Evolutionary conservation across 2,888 invertebrate species (phyloP).

Genomic region (Cephus pygmeus): DNA sequence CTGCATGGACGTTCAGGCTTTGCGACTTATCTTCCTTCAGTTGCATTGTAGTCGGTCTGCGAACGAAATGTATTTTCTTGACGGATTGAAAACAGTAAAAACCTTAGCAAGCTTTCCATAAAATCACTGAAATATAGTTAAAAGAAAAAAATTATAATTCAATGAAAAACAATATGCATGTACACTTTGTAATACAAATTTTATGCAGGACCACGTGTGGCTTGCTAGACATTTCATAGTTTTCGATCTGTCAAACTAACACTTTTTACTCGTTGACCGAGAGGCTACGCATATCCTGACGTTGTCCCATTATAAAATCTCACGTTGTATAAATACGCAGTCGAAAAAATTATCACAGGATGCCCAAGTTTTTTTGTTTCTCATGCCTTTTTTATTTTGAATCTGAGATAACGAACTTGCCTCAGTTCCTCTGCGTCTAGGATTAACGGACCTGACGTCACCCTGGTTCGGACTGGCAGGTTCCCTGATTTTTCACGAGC

Average conservation of each 20-base stretch:
- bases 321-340: not conserved
- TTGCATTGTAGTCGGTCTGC: not conserved
- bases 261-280: not conserved
- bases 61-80: not conserved
- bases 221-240: not conserved
- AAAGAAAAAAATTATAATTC: not conserved
- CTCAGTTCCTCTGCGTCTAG: not conserved
- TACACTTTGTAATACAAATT: not conserved
- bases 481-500: constrained; percentile 3
- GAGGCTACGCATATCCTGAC: not conserved
- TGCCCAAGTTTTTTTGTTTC: not conserved
- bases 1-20: constrained; percentile 49
- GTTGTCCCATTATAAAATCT: not conserved
- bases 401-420: not conserved
- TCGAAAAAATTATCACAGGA: not conserved
- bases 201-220: not conserved
- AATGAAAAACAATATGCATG: not conserved
- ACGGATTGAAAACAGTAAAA: not conserved
- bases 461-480: not conserved
- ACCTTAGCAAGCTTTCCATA: not conserved
- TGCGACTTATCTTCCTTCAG: constrained; percentile 28
- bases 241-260: not conserved
- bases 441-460: not conserved
- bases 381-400: not conserved
- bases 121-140: not conserved